Evolutionary conservation across 23 tunicate species (phyloP).

Genomic region (Botrylloides violaceus): DNA sequence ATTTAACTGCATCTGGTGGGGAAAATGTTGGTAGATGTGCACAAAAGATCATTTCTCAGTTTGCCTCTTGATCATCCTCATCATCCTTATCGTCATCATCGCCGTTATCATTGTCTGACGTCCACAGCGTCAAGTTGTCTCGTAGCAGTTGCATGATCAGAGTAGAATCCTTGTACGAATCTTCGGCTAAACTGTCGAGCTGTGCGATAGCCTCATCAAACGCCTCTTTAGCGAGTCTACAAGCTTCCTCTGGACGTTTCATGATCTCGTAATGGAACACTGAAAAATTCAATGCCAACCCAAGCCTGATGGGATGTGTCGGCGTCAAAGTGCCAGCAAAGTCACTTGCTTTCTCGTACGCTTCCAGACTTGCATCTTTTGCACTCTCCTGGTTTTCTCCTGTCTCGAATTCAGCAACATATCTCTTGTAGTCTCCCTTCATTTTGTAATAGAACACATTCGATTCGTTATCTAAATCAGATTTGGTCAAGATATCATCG

Average conservation of each 20-base stretch:
- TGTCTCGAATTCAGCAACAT: constrained; percentile 5
- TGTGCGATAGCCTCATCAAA: constrained; percentile 5
- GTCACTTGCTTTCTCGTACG: background rate
- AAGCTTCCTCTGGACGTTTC: constrained; percentile 1
- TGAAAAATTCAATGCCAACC: constrained; percentile 11
- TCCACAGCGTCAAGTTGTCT: constrained; percentile 20
- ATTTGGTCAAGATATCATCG: background rate
- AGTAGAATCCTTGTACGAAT: constrained; percentile 12
- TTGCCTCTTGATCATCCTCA: no score
- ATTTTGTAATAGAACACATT: constrained; percentile 12
- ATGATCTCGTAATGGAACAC: constrained; percentile 11
- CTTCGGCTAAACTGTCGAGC: background rate
- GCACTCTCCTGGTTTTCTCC: background rate
- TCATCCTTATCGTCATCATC: constrained; percentile 2
- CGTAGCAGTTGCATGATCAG: no score
- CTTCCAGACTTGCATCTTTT: background rate
- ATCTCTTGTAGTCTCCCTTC: constrained; percentile 15
- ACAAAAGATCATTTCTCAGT: no score
- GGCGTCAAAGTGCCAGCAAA: background rate
- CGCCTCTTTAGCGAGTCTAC: constrained; percentile 1
- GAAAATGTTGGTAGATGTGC: no score
- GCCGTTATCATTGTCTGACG: background rate
- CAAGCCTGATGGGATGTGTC: background rate
- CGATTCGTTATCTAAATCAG: background rate
- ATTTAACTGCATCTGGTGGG: no score